Evolutionary conservation across 2,888 invertebrate species (phyloP), one percentile per base, ranked within the genome.

Genomic region (Cistogaster globosa): DNA sequence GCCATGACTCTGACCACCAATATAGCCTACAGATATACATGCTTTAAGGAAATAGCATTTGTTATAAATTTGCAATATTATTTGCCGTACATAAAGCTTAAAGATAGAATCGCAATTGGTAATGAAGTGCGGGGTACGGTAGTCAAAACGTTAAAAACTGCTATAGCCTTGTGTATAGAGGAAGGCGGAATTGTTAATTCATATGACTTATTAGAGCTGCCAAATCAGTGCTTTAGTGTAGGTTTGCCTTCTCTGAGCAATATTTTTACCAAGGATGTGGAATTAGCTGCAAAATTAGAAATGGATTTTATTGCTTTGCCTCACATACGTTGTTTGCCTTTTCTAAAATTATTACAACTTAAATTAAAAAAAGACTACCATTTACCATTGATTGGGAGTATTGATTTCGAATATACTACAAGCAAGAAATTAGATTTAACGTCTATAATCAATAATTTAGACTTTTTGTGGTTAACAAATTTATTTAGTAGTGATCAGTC

Each of bases 391-490:
- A 90, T 92, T 53, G 92, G 90, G 0, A 87, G 87, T 51, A 89
- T 92, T 8, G 89, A 91, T 82, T 88, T 90, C 18, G 88, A 89
- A 26, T 89, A 89, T 82, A 74, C 90, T 12, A 88, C 89, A 9
- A 82, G 67, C 0, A 91, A 91, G 77, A 91, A 91, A 88, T 84
- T 90, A 32, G 91, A 92, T 85, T 76, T 92, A 16, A 75, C 88
- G 48, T 90, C 90, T 14, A 89, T 91, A n/a, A 88, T 92, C 2
- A 88, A 89, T 68, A 67, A 89, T 26, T 77, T 91, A 22, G 90
- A 92, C 51, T 91, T 88, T 14, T 76, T 92, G 18, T 92, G 91
- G 91, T 88, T 92, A 74, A 89, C 91, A 16, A 88, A 92, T 77
- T 88, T 90, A 84, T 91, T 91, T 18, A 84, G 58, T 51, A 86